Percentiles rank a stretch among this genome's conserved stretches.
These are phyloP conservation scores for Noctilio leporinus DNA, from an alignment of 2,113 vertebrate species.

Conservation along the genomic window DNA sequence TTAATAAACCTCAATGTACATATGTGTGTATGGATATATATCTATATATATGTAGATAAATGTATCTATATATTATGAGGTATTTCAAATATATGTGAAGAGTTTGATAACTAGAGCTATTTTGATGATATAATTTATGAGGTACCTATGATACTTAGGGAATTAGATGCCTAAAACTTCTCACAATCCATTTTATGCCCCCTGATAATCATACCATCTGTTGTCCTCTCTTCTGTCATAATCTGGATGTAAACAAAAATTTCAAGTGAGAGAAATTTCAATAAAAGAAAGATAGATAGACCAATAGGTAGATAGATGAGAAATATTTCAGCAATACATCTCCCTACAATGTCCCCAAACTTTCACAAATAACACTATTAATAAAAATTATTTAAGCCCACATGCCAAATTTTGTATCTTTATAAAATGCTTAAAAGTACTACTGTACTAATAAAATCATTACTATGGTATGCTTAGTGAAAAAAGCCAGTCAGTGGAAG, in stretches of 20 bases:
- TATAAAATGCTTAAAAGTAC: background rate
- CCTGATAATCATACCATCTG: background rate
- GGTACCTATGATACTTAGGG: background rate
- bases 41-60: too few species aligned
- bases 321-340: background rate
- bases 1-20: background rate
- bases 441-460: background rate
- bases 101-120: background rate
- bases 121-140: background rate
- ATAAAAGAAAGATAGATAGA: background rate
- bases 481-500: too few species aligned
- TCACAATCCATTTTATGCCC: background rate
- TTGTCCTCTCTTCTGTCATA: background rate
- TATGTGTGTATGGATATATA: background rate
- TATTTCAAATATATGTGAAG: background rate
- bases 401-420: background rate
- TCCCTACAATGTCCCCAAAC: accelerated
- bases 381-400: background rate
- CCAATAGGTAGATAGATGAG: background rate
- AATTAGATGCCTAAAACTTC: background rate
- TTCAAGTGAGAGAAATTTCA: background rate
- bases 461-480: too few species aligned
- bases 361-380: background rate
- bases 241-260: background rate
- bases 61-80: background rate